A percentile compares a stretch with the other conserved stretches of the same genome.
These are phyloP conservation scores for Acanthurus leucopareius DNA, from an alignment of 2,797 vertebrate species.

Conservation along the genomic window DNA sequence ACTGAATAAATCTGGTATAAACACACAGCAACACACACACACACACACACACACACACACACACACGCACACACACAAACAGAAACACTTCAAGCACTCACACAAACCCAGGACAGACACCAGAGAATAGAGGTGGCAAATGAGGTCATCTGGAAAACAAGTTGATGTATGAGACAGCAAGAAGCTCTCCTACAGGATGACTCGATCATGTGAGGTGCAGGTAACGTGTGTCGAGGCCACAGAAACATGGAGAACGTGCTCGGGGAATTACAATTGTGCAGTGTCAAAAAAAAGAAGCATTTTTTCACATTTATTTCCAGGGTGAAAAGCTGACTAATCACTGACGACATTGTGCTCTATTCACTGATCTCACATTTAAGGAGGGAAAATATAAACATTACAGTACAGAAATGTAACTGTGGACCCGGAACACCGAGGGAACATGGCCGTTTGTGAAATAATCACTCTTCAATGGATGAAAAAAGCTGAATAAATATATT, in stretches of 20 bases:
- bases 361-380: background rate
- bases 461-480: conserved; percentile 21
- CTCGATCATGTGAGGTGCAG: conserved; percentile 39
- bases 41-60: background rate
- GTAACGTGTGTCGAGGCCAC: conserved; percentile 6
- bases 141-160: conserved; percentile 60
- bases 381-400: background rate
- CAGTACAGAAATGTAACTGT: too few species aligned
- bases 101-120: conserved; percentile 8
- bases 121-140: conserved; percentile 56
- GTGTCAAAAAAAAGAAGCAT: conserved; percentile 16
- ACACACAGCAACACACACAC: conserved; percentile 30
- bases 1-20: background rate
- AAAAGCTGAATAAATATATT: conserved; percentile 34
- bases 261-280: conserved; percentile 32
- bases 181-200: conserved; percentile 30
- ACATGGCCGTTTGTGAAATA: conserved; percentile 13
- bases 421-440: background rate
- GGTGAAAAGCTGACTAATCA: conserved; percentile 23
- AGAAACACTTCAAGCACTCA: conserved; percentile 17
- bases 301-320: background rate
- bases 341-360: conserved; percentile 1
- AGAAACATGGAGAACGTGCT: conserved; percentile 13
- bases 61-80: conserved; percentile 18
- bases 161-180: conserved; percentile 43